Evolutionary conservation across 2,797 vertebrate genomes (phyloP), one percentile per base, ranked within the genome.

Genomic region (Catostomus latipinnis): DNA sequence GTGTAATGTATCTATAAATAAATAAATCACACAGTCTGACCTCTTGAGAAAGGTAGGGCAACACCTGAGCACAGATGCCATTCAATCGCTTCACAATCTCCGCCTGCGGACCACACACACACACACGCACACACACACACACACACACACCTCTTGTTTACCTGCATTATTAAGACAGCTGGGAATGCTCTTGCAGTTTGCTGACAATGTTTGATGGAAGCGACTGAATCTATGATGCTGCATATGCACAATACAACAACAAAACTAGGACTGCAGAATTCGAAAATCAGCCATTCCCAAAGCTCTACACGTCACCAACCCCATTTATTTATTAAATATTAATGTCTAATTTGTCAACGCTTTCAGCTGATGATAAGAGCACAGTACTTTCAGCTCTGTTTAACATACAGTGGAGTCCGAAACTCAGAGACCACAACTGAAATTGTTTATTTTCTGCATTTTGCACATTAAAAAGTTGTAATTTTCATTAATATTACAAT

Each of bases 51-150:
- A 99, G 96, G 91, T 98, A 98, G 78, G 97, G 97, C 83, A 99
- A 94, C 86, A 99, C 97, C 90, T 99, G 97, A 45, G 97, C 97
- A 11, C 97, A 99, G 87, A 99, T 99, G 75, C 96, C 97, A 0
- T 99, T 98, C 92, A 99, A 93, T 93, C 97, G 92, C 93, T 99
- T 99, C 86, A 99, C 97, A 0, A 98, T 98, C 89, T 99, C 97
- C 13, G 97, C 97, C 97, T 99, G 86, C 14, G 82, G 87, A 84
- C 57, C 22, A 49, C 91, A 81, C 52, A 81, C 22, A 81, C 53
- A 69, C 49, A 76, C 67, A 82, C n/a, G 65, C 69, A 74, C 0
- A 69, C 46, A 84, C 73, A 85, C 60, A 76, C 18, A 81, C 52
- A 81, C 22, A 49, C 56, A 54, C 62, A 34, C 34, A 34, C 22